phyloP scores from a whole-genome alignment of 1,140 invertebrate species.

The Drosophila sucinea region DNA sequence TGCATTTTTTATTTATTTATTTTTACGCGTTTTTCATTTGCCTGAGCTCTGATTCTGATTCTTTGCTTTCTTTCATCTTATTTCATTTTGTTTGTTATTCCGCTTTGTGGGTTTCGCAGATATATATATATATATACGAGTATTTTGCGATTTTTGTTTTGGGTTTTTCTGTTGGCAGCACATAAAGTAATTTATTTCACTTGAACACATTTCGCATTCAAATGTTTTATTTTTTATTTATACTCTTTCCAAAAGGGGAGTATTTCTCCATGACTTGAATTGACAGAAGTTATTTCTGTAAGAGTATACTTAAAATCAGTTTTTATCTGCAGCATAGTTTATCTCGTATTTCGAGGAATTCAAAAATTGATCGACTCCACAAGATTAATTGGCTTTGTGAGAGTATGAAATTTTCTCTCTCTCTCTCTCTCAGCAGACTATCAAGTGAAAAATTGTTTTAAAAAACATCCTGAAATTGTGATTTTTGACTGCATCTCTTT shows the following conservation, averaged over 20 bases:
- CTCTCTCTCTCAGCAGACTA: slow-evolving; percentile 46
- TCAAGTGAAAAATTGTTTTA: slow-evolving; percentile 30
- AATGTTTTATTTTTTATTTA: slow-evolving; percentile 5
- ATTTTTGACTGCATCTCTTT: slow-evolving; percentile 52
- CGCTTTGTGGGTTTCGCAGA: slow-evolving; percentile 52
- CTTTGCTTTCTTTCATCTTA: slow-evolving; percentile 45
- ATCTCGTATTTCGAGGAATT: no score
- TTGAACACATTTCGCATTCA: slow-evolving; percentile 66
- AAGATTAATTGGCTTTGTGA: neutral
- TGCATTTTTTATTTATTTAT: slow-evolving; percentile 79
- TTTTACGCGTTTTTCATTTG: slow-evolving; percentile 78
- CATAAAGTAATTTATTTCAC: slow-evolving; percentile 80
- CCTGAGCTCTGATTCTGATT: slow-evolving; percentile 34
- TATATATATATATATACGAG: slow-evolving; percentile 11
- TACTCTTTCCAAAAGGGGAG: neutral
- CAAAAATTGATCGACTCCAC: no score
- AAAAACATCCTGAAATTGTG: slow-evolving; percentile 23
- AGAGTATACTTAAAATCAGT: no score
- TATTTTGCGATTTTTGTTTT: slow-evolving; percentile 28
- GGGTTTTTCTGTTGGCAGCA: slow-evolving; percentile 46
- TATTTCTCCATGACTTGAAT: neutral
- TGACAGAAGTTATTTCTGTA: no score
- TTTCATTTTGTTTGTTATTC: slow-evolving; percentile 54
- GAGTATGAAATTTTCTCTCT: slow-evolving; percentile 32
- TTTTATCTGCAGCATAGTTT: no score